phyloP scores from a whole-genome alignment of 1,140 invertebrate genomes.

The Branchinecta lindahli region DNA sequence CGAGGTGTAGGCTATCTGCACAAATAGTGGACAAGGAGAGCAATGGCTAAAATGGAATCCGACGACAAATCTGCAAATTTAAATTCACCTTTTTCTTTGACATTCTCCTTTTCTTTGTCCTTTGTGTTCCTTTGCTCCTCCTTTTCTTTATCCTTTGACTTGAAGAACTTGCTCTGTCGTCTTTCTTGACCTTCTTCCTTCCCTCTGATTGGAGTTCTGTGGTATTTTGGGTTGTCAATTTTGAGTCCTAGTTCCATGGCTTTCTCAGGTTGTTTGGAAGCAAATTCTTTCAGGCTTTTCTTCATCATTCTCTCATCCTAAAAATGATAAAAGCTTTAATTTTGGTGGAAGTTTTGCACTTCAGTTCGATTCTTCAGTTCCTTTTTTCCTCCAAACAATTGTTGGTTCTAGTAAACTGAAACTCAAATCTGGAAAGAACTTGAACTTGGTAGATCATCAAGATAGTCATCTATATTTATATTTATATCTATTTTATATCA shows the following conservation, averaged over 20 bases:
- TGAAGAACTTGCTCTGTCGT: conserved; percentile 36
- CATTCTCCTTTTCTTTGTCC: conserved; percentile 23
- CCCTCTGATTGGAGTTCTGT: conserved; percentile 33
- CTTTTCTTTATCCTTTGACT: conserved; percentile 30
- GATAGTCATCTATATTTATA: too few relatives aligned
- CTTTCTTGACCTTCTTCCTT: conserved; percentile 33
- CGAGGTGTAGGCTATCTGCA: too few relatives aligned
- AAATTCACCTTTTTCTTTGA: conserved; percentile 17
- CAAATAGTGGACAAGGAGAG: too few relatives aligned
- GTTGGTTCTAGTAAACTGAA: too few relatives aligned
- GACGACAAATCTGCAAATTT: too few relatives aligned
- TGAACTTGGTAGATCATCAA: too few relatives aligned
- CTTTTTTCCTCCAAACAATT: too few relatives aligned
- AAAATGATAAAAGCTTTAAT: conserved; percentile 17
- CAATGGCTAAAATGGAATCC: too few relatives aligned
- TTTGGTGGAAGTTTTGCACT: neutral
- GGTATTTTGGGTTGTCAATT: conserved; percentile 26
- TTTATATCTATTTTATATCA: too few relatives aligned
- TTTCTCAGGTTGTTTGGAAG: conserved; percentile 40
- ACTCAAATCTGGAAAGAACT: too few relatives aligned
- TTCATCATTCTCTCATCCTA: conserved; percentile 44
- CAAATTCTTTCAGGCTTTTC: conserved; percentile 42
- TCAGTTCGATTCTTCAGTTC: too few relatives aligned
- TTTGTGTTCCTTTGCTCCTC: conserved; percentile 28
- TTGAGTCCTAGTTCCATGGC: conserved; percentile 41